These are phyloP conservation scores for Euzetes globulus DNA, from an alignment of 2,888 invertebrate genomes.

Conservation along the genomic window DNA sequence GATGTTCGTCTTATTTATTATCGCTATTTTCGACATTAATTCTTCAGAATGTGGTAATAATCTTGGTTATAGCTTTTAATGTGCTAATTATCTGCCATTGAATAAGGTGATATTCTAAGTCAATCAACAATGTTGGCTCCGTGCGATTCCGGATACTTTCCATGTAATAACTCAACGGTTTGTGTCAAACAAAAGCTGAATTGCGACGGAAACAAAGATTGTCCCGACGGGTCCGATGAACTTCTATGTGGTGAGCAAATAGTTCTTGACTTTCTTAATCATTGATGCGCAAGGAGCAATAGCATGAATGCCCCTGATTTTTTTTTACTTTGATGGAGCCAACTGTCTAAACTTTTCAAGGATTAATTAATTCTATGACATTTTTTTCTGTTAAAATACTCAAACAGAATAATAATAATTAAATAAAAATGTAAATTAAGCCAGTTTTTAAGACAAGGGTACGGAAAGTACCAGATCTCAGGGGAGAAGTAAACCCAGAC, in stretches of 20 bases:
- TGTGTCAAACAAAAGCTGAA: constrained; percentile 40
- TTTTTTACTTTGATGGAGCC: no score
- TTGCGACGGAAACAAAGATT: constrained; percentile 39
- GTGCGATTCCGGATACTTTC: constrained; percentile 39
- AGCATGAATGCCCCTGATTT: no score
- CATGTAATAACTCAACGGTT: constrained; percentile 39
- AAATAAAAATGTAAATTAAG: no score
- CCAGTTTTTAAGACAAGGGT: no score
- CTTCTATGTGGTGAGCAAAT: constrained; percentile 37
- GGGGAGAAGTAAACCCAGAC: no score
- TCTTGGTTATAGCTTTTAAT: background rate
- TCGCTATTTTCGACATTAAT: background rate
- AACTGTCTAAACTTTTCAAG: no score
- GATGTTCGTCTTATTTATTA: background rate
- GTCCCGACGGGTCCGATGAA: constrained; percentile 41
- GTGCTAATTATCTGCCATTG: background rate
- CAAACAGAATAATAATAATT: no score
- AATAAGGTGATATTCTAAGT: background rate
- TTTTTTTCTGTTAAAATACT: no score
- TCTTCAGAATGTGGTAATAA: background rate
- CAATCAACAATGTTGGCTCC: constrained; percentile 19
- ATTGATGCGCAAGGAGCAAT: no score
- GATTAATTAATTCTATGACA: no score
- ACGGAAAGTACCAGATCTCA: no score
- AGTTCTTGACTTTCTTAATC: background rate